A percentile compares a stretch with the other conserved stretches of the same genome.
Conservation (phyloP, 2,888 invertebrate genomes). For the Heliconius ethilla region DNA sequence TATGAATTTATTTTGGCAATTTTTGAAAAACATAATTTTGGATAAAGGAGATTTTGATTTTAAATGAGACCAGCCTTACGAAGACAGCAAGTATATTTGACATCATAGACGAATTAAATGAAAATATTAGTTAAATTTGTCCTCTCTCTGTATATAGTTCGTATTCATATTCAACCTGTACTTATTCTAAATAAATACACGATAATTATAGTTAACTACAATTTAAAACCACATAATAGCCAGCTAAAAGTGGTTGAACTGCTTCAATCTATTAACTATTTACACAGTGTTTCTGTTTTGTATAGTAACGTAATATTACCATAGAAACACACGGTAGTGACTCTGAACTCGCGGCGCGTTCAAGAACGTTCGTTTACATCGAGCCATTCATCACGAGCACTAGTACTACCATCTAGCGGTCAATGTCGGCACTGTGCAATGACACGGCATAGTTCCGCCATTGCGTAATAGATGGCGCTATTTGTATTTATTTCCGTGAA, state of each 20-base stretch:
- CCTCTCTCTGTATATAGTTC: not conserved
- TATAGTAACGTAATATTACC: constrained; percentile 39
- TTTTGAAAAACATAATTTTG: not conserved
- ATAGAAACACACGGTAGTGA: constrained; percentile 50
- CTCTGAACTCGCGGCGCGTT: constrained; percentile 76
- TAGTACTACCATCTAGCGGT: constrained; percentile 78
- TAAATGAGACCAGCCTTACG: not conserved
- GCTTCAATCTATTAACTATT: constrained; percentile 19
- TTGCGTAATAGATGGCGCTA: constrained; percentile 68
- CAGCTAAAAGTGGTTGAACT: constrained; percentile 10
- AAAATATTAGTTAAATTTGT: too few species aligned
- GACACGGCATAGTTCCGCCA: constrained; percentile 54
- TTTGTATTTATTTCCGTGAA: not conserved
- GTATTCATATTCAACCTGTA: not conserved
- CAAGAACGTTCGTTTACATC: constrained; percentile 82
- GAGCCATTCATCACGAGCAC: constrained; percentile 65
- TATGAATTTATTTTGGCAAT: not conserved
- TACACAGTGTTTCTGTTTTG: constrained; percentile 12
- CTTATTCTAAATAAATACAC: not conserved
- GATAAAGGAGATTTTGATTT: not conserved
- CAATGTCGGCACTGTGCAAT: constrained; percentile 76
- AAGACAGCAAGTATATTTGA: not conserved
- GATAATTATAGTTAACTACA: not conserved
- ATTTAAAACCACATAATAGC: constrained; percentile 3
- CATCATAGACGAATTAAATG: not conserved